Conservation (phyloP, 2,888 invertebrate species). For the Phaedon cochleariae region DNA sequence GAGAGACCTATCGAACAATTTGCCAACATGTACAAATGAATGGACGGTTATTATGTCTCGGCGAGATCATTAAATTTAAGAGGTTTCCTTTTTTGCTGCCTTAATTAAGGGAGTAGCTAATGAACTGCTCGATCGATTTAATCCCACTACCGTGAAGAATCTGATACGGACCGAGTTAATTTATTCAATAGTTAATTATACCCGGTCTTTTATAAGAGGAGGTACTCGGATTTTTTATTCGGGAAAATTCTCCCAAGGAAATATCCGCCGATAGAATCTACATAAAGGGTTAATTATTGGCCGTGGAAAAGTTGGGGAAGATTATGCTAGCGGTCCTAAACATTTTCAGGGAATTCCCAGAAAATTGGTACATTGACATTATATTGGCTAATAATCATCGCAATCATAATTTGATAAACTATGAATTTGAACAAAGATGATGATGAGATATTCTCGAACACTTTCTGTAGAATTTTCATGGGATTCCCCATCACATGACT, state of each 20-base stretch:
- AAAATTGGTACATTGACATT: background rate
- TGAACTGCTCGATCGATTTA: conserved; percentile 61
- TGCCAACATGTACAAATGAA: conserved; percentile 22
- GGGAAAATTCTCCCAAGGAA: conserved; percentile 15
- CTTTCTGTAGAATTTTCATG: too few species aligned
- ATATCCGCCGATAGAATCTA: conserved; percentile 1
- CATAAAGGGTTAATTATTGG: conserved; percentile 22
- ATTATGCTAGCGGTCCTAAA: background rate
- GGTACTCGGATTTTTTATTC: conserved; percentile 28
- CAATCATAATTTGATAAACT: background rate
- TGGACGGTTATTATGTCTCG: conserved; percentile 41
- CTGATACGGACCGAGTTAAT: conserved; percentile 58
- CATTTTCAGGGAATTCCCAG: background rate
- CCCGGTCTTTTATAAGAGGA: conserved; percentile 48
- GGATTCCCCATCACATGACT: too few species aligned
- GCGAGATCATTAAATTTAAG: conserved; percentile 48
- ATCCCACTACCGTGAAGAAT: conserved; percentile 58
- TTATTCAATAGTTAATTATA: conserved; percentile 60
- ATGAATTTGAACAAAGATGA: too few species aligned
- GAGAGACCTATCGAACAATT: conserved; percentile 21
- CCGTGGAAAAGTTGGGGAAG: background rate
- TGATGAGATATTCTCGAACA: too few species aligned
- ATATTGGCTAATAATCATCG: background rate
- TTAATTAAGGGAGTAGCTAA: conserved; percentile 59
- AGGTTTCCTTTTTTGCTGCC: conserved; percentile 49